phyloP scores from a whole-genome alignment of 2,888 invertebrate genomes.

The Drosophila neotestacea region DNA sequence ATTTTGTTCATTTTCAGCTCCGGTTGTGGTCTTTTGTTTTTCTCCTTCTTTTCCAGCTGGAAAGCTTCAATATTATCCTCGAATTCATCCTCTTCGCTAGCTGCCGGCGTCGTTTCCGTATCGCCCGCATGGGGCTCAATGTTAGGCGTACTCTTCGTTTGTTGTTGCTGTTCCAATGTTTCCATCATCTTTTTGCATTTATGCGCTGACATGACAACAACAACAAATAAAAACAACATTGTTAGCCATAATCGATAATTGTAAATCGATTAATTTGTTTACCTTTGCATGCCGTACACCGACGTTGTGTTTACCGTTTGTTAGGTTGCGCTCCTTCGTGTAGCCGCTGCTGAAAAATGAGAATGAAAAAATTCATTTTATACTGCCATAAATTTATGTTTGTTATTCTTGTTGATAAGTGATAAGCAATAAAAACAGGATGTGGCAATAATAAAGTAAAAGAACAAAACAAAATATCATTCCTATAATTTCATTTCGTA shows the following conservation, averaged over 20 bases:
- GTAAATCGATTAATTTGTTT: constrained; percentile 44
- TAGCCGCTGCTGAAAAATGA: constrained; percentile 32
- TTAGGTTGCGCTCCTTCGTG: constrained; percentile 20
- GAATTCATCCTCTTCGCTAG: constrained; percentile 59
- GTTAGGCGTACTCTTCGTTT: constrained; percentile 63
- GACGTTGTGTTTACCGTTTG: constrained; percentile 58
- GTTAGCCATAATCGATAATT: constrained; percentile 22
- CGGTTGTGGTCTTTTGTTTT: constrained; percentile 20
- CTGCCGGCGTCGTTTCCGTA: constrained; percentile 36
- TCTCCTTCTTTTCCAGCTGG: constrained; percentile 48
- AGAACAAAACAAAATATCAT: constrained; percentile 10
- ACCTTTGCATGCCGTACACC: constrained; percentile 73
- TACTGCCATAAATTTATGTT: constrained; percentile 22
- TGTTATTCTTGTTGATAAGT: constrained; percentile 7
- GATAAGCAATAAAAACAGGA: constrained; percentile 32
- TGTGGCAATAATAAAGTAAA: constrained; percentile 22
- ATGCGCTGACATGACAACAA: constrained; percentile 56
- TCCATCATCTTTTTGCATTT: constrained; percentile 82
- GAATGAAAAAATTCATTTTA: constrained; percentile 21
- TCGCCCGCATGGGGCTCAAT: constrained; percentile 50
- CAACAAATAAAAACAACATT: constrained; percentile 34
- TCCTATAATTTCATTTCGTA: neutral
- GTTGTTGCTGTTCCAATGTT: constrained; percentile 70
- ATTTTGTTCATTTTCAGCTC: constrained; percentile 11
- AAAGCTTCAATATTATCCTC: constrained; percentile 47